Evolutionary conservation across 2,797 vertebrate species (phyloP), one percentile per base, ranked within the genome.

Genomic region (Knipowitschia caucasica): DNA sequence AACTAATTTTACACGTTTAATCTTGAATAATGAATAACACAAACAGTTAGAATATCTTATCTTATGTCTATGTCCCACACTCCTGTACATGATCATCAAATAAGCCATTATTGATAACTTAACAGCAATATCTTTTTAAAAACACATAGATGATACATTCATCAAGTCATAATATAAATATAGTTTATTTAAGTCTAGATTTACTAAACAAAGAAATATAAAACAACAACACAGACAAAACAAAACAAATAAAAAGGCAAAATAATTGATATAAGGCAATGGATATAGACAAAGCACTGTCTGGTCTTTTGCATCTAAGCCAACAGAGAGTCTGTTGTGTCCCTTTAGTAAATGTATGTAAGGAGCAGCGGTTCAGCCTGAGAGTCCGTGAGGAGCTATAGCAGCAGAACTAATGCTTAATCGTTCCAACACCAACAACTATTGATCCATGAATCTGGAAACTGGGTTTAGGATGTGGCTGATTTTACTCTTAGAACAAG

Each of bases 241-340:
- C 20, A 21, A 20, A 10, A 21, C 38, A 4, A 38, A 17, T 38
- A 38, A 43, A 43, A 5, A n/a, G 40, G 40, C 12, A n/a, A 55
- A 53, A 21, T 59, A 29, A n/a, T 62, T 38, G 42, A 25, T 14
- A 47, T 79, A 78, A 84, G 69, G 81, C 73, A 78, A 78, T 76
- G 64, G 40, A 73, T 36, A 38, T 60, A 62, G 40, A 65, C 61
- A 47, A 65, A 42, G 27, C 56, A 2, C 35, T 53, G 11, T 59
- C 3, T 31, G 17, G 30, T 53, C 58, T 51, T 56, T 61, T 35
- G 40, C 33, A 62, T 62, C 44, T 35, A 29, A 23, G 14, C 26
- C 44, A 46, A 29, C 25, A 29, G 26, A 38, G 39, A 27, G 24
- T 20, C 34, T 36, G 23, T 38, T 17, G 24, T 12, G 50, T 38